Evolutionary conservation across 2,113 vertebrate genomes (phyloP), one percentile per base, ranked within the genome.

Genomic region (Eurystomus gularis): DNA sequence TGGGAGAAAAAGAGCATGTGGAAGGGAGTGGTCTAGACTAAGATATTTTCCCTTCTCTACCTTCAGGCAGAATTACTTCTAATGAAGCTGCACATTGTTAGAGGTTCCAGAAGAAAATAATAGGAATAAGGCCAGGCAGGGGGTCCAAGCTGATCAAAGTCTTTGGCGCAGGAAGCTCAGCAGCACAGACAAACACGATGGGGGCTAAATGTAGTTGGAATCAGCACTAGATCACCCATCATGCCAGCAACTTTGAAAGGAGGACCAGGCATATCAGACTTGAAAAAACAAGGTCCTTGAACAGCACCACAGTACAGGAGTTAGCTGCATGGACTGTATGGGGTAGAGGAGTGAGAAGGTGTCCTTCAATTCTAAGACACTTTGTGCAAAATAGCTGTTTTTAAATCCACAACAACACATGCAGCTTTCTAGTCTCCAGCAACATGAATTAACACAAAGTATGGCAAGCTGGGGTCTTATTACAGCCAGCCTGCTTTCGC

Each of bases 261-360:
- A 66, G 15, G 23, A 37, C 18, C 13, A 54, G 20, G 8, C 86
- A 12, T 2, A 28, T 33, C 61, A 62, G 58, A 11, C 23, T 29
- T 29, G 82, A 78, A 82, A 14, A 1, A 3, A 3, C 25, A 8
- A 57, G 17, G 24, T 69, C 40, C 58, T 54, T 25, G 39, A 60
- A 31, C 57, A 61, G 35, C 42, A 37, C 8, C 42, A 37, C 8
- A 13, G 6, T 16, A 48, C 11, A 58, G 16, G 60, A 61, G 25
- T 16, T 68, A 16, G 7, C n/a, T 42, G 28, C 10, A 35, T 7
- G 29, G 40, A 48, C 10, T 25, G 26, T 4, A 37, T 4, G 8
- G 21, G 9, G 4, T n/a, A 7, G 5, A 37, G 7, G 9, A n/a
- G 15, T 7, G 20, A 44, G 7, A 75, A 5, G 1, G 4, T 21